These are phyloP conservation scores for Sinosuthora webbiana DNA, from an alignment of 2,113 vertebrate genomes.

Conservation along the genomic window DNA sequence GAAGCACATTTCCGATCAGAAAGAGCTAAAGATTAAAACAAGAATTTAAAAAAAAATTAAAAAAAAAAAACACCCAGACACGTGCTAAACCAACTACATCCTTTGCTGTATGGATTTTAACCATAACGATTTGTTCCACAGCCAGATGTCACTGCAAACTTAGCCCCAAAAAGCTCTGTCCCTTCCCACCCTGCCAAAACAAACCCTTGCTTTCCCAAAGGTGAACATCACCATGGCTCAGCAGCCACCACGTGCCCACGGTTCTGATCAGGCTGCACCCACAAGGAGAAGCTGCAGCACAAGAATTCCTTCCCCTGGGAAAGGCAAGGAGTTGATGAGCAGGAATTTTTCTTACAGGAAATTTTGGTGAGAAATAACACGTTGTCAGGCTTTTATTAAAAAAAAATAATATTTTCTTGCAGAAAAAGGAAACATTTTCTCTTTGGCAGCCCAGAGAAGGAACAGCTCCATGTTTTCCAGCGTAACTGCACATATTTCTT, in stretches of 20 bases:
- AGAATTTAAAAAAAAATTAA: not conserved
- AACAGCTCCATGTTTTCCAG: not conserved
- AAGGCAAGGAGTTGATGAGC: not conserved
- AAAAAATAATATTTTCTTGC: not conserved
- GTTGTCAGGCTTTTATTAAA: not conserved
- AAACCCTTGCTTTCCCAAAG: not conserved
- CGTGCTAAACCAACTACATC: not conserved
- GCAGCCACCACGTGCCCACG: not conserved
- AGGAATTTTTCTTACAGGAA: not conserved
- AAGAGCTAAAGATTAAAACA: not conserved
- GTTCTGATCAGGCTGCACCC: not conserved
- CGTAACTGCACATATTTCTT: not conserved
- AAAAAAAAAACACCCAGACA: rapidly evolving
- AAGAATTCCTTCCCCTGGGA: not conserved
- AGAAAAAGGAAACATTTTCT: conserved; percentile 4
- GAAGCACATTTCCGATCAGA: not conserved
- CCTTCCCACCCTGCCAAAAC: not conserved
- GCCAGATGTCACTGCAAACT: not conserved
- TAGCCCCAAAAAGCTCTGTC: not conserved
- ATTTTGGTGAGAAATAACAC: not conserved
- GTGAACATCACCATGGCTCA: not conserved
- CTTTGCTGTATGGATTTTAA: not conserved
- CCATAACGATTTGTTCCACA: not conserved
- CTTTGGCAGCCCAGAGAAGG: not conserved
- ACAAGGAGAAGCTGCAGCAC: not conserved